Evolutionary conservation across 2,113 vertebrate genomes (phyloP).

Genomic region (Cheirogaleus medius): DNA sequence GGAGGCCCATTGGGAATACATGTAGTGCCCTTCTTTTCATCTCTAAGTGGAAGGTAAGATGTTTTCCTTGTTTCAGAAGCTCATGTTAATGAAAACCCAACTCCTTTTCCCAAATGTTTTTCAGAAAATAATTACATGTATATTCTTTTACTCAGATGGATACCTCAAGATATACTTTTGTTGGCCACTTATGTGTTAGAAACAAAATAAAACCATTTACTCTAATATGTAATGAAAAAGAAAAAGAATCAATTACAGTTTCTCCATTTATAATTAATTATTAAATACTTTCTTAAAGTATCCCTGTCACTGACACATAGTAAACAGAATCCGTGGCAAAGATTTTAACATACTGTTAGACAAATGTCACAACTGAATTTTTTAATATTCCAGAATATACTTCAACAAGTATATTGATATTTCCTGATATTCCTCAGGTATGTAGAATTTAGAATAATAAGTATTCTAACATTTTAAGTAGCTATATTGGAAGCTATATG

Average conservation of each 20-base stretch:
- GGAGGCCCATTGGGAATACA: conserved; percentile 96
- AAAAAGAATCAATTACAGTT: not conserved
- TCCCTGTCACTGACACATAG: not conserved
- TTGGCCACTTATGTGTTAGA: not conserved
- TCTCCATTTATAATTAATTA: conserved; percentile 39
- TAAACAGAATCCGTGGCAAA: conserved; percentile 34
- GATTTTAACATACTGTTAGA: conserved; percentile 17
- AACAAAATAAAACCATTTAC: not conserved
- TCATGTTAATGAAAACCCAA: conserved; percentile 34
- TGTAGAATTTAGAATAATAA: not conserved
- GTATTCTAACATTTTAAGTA: not conserved
- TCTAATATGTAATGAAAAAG: not conserved
- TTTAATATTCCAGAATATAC: conserved; percentile 23
- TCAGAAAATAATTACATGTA: not conserved
- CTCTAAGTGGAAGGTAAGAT: conserved; percentile 96
- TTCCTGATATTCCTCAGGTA: not conserved
- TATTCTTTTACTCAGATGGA: conserved; percentile 4
- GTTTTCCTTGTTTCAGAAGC: conserved; percentile 42
- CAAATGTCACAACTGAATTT: not conserved
- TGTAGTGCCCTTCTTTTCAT: conserved; percentile 96
- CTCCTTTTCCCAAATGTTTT: conserved; percentile 52
- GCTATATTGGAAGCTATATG: not conserved
- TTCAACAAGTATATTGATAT: conserved; percentile 38
- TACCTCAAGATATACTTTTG: not conserved
- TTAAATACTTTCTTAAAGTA: conserved; percentile 26